These are phyloP conservation scores for Hylia prasina DNA, from an alignment of 2,113 vertebrate genomes.

Conservation along the genomic window DNA sequence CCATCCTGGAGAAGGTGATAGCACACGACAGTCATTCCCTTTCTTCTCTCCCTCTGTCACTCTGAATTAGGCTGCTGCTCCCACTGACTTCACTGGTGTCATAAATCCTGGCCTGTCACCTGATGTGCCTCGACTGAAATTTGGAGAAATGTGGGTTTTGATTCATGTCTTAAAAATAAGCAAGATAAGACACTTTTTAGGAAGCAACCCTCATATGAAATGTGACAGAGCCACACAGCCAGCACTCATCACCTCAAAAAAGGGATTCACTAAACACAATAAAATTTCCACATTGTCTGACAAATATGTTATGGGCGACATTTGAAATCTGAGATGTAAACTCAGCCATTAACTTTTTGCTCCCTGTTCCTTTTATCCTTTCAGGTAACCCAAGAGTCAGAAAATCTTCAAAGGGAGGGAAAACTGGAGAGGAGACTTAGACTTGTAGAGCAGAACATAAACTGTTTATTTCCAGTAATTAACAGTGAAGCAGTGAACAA, in stretches of 20 bases:
- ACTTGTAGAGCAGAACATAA: neutral
- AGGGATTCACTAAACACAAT: neutral
- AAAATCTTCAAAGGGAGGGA: neutral
- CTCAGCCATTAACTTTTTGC: neutral
- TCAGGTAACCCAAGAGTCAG: neutral
- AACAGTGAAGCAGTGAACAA: neutral
- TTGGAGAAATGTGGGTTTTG: neutral
- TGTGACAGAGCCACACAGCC: neutral
- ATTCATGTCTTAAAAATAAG: neutral
- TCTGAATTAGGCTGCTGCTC: neutral
- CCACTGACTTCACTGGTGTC: neutral
- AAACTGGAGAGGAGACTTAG: neutral
- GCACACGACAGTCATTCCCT: neutral
- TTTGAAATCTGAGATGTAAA: neutral
- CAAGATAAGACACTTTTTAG: neutral
- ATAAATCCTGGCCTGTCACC: neutral
- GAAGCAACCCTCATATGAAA: neutral
- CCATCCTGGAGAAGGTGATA: neutral
- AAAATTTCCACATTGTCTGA: neutral
- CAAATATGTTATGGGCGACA: neutral
- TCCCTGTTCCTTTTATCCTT: neutral
- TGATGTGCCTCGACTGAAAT: neutral
- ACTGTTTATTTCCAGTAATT: neutral
- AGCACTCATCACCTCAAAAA: neutral
- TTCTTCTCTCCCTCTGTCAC: neutral